Evolutionary conservation across 2,113 vertebrate species (phyloP), one percentile per base, ranked within the genome.

Genomic region (Python bivittatus): DNA sequence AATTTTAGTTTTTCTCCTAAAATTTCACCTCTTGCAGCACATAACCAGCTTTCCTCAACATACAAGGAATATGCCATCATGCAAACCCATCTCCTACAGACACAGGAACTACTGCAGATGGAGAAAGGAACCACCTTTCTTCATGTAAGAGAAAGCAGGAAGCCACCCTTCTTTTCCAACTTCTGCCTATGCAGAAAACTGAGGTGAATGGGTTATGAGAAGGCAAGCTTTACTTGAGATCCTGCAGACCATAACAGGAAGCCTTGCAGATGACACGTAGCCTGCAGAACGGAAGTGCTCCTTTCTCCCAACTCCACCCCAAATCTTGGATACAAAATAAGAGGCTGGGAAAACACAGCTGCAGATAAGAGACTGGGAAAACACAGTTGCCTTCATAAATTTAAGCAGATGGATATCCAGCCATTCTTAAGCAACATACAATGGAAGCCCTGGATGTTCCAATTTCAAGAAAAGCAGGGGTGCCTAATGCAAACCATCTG

Each of bases 141-240:
- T 79, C 33, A 79, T 22, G 33, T 79, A 79, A 33, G 33, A 79
- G 1, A 22, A 17, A 79, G 92, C 84, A 93, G 93, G 22, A 93
- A 93, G 25, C 86, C 4, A 17, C 33, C 91, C 88, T 29, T 15
- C 88, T 29, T 15, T 29, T 27, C 84, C 15, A 54, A 90, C 17
- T 25, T 61, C 0, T 0, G 79, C 60, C 90, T 52, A 0, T 0
- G 53, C 48, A 85, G 12, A 2, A 48, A 22, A 44, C 12, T 0
- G 29, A 15, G 54, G 33, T 9, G 11, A 48, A 42, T 79, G 72
- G 33, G 33, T 79, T 79, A 2, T 22, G 42, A 79, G 17, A 22
- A 9, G 33, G 72, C 33, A 79, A 42, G 33, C 17, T 79, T 79
- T 42, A 22, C 22, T 79, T 79, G 17, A 33, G 22, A 22, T 42